Percentiles rank a stretch among this genome's conserved stretches.
These are phyloP conservation scores for Umimayanthus kanabou DNA, from an alignment of 92 coral and sea anemone genomes.

Conservation along the genomic window DNA sequence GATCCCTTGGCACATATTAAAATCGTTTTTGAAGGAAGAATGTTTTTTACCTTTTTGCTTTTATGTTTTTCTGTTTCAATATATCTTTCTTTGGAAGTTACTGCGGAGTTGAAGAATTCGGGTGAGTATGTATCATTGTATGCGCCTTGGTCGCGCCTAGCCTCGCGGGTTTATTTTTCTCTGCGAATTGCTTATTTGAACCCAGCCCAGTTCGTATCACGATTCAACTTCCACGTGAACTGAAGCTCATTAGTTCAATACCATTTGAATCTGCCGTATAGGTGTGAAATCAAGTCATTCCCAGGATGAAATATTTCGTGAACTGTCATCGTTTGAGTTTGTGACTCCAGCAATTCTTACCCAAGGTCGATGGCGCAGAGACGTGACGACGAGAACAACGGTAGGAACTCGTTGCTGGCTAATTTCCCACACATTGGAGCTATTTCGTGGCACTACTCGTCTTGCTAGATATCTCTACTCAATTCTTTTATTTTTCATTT, in stretches of 20 bases:
- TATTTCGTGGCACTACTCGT: not conserved
- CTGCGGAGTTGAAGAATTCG: not conserved
- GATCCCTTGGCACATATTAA: not conserved
- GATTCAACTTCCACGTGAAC: not conserved
- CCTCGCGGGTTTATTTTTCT: not conserved
- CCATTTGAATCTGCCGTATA: not conserved
- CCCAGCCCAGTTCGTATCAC: conserved; percentile 30
- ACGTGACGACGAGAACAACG: conserved; percentile 13
- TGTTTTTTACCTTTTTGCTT: not conserved
- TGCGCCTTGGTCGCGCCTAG: no score
- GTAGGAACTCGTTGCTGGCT: not conserved
- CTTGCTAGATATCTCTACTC: not conserved
- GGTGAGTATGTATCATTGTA: conserved; percentile 12
- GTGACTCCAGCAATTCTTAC: conserved; percentile 24
- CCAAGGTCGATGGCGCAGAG: conserved; percentile 35
- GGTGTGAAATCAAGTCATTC: conserved; percentile 9
- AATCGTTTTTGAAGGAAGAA: not conserved
- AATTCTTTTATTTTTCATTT: not conserved
- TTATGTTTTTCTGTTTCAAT: not conserved
- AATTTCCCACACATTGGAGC: not conserved
- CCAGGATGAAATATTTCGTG: conserved; percentile 30
- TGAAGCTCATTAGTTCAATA: not conserved
- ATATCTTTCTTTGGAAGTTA: conserved; percentile 14
- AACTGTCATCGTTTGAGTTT: conserved; percentile 17
- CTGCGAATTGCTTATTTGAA: not conserved